Conservation (phyloP, 2,797 vertebrate genomes). For the Rhadinocentrus ornatus region DNA sequence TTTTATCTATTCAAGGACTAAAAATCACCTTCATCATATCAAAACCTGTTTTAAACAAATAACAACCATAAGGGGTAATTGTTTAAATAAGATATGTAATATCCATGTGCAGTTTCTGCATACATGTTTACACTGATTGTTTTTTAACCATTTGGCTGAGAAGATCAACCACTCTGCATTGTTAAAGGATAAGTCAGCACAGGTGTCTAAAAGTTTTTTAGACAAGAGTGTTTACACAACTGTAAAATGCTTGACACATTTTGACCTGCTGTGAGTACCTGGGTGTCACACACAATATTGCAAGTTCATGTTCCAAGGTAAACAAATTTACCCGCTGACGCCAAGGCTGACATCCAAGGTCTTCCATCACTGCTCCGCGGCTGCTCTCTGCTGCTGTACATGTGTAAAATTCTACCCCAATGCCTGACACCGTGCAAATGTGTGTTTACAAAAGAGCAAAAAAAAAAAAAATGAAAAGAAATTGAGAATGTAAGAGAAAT, state of each 20-base stretch:
- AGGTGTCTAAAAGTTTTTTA: conserved; percentile 54
- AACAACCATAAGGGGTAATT: conserved; percentile 12
- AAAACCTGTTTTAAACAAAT: background rate
- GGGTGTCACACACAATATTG: conserved; percentile 63
- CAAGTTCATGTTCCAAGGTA: conserved; percentile 49
- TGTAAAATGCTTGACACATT: conserved; percentile 57
- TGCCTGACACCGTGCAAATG: conserved; percentile 29
- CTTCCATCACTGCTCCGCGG: conserved; percentile 55
- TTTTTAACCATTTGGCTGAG: conserved; percentile 19
- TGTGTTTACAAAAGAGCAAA: conserved; percentile 16
- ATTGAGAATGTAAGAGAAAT: conserved; percentile 1
- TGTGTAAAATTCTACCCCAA: conserved; percentile 30
- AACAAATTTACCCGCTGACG: conserved; percentile 64
- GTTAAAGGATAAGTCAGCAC: conserved; percentile 36
- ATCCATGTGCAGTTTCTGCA: conserved; percentile 3
- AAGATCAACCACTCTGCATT: conserved; percentile 57
- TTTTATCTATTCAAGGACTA: background rate
- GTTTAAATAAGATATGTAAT: conserved; percentile 9
- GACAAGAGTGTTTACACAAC: conserved; percentile 61
- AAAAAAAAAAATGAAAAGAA: conserved; percentile 13
- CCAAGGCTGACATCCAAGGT: conserved; percentile 69
- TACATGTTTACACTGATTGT: conserved; percentile 31
- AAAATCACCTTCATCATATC: background rate
- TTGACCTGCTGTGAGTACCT: conserved; percentile 51
- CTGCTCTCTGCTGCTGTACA: conserved; percentile 5